These are phyloP conservation scores for Geopemphigus sp. DNA, from an alignment of 1,140 invertebrate genomes.

Conservation along the genomic window DNA sequence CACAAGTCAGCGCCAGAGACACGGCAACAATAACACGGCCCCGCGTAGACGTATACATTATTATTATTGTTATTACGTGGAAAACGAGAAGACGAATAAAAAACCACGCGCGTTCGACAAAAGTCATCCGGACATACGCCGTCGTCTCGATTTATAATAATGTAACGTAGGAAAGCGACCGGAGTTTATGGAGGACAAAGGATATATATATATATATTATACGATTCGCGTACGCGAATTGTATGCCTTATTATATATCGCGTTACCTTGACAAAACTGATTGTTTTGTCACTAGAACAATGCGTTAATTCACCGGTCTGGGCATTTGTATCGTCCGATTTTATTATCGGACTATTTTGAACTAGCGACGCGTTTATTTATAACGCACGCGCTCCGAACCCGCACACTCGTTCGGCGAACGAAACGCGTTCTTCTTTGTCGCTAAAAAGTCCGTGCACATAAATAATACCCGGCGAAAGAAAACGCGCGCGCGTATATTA, in stretches of 20 bases:
- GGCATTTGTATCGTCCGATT: background rate
- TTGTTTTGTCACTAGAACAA: slow-evolving; percentile 27
- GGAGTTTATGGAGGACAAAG: background rate
- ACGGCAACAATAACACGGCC: background rate
- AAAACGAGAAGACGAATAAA: background rate
- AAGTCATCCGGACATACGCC: background rate
- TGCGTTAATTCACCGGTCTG: background rate
- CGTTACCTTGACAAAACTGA: slow-evolving; percentile 29
- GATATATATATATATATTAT: slow-evolving; percentile 1
- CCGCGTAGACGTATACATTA: no score
- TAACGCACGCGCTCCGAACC: background rate
- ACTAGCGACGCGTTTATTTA: background rate
- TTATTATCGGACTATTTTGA: slow-evolving; percentile 21
- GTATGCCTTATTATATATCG: background rate
- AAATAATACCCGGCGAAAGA: slow-evolving; percentile 1
- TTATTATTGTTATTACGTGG: background rate
- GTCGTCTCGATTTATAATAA: background rate
- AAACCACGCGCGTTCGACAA: background rate
- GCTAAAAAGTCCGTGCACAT: background rate
- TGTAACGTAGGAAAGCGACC: background rate
- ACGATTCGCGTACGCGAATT: background rate
- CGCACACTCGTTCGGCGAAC: background rate
- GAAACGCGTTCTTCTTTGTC: slow-evolving; percentile 23
- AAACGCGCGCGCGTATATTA: background rate
- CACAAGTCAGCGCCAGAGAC: background rate